A percentile compares a stretch with the other conserved stretches of the same genome.
Conservation (phyloP, 2,797 vertebrate genomes). For the Falco biarmicus region DNA sequence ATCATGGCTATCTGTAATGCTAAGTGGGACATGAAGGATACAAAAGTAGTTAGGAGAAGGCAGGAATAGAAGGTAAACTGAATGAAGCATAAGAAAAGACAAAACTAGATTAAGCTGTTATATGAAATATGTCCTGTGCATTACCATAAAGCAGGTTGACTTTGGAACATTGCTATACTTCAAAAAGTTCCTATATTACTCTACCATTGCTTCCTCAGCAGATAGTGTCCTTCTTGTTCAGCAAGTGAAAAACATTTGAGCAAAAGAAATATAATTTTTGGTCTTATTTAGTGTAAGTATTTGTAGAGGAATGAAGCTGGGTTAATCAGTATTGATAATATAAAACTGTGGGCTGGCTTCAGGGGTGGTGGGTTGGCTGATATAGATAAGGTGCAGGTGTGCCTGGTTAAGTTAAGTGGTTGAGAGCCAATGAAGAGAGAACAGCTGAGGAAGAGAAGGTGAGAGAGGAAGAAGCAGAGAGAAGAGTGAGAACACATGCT, state of each 20-base stretch:
- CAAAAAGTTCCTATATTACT: neutral
- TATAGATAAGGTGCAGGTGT: too few relatives aligned
- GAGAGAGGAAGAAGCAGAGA: too few relatives aligned
- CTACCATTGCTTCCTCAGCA: neutral
- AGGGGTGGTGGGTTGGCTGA: too few relatives aligned
- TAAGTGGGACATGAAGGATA: neutral
- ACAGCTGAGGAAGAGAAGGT: too few relatives aligned
- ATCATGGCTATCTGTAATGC: neutral
- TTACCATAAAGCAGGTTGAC: neutral
- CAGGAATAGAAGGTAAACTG: neutral
- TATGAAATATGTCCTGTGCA: neutral
- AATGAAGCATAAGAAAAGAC: neutral
- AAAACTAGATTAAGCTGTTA: neutral
- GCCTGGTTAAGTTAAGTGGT: too few relatives aligned
- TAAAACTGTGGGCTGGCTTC: too few relatives aligned
- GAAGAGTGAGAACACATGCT: too few relatives aligned
- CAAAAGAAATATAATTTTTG: neutral
- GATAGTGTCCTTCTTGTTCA: neutral
- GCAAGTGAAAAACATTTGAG: neutral
- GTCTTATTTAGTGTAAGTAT: neutral
- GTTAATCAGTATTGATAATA: too few relatives aligned
- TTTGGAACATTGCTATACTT: fast-evolving
- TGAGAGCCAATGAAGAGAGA: too few relatives aligned
- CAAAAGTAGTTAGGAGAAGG: neutral
- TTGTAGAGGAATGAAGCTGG: neutral